Base-by-base conservation (phyloP, 2,113 vertebrate genomes). In the Scartelaos histophorus region DNA sequence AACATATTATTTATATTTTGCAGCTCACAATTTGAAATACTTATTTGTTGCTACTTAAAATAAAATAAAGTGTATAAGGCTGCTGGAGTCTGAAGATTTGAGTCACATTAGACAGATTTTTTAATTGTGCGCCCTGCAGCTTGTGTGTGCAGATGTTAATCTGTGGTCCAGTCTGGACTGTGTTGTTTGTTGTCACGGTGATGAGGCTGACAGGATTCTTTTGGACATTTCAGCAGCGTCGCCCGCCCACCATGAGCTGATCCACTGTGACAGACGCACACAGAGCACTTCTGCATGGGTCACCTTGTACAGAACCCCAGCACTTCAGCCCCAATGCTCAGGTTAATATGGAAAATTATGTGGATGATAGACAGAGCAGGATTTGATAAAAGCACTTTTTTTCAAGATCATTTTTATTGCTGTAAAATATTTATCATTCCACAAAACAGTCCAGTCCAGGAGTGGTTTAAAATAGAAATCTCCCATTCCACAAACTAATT, bases 111-210 rank as follows among this genome's bases (percentile, higher is more conserved):
- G 54, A 73, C 13, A 62, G 69, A 64, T 7, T 2, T 69, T 69
- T 56, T 19, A 62, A 67, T 10, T 62, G 25, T 38, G 21, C 35
- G 19, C 69, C 69, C 17, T 45, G 21, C 62, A 53, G 49, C 9
- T 17, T 69, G 51, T 51, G 15, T 24, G 71, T 12, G 16, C 46
- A 67, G 29, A 70, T 61, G 21, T 54, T 66, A 53, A 76, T 68
- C 29, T 75, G 60, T 3, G 76, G 60, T 78, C 79, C 73, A 69
- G 58, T 74, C 22, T 1, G 45, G 79, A 78, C 76, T 87, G 73
- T 85, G 79, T 77, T 85, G 82, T 67, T 60, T 88, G 38, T 70
- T 83, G 89, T 88, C 89, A 84, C 84, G 51, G 87, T 83, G 82
- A 88, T 71, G 78, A 74, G 68, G 79, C 87, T 86, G 88, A 91